Conservation (phyloP, 2,888 invertebrate genomes). For the Torymus texanus region DNA sequence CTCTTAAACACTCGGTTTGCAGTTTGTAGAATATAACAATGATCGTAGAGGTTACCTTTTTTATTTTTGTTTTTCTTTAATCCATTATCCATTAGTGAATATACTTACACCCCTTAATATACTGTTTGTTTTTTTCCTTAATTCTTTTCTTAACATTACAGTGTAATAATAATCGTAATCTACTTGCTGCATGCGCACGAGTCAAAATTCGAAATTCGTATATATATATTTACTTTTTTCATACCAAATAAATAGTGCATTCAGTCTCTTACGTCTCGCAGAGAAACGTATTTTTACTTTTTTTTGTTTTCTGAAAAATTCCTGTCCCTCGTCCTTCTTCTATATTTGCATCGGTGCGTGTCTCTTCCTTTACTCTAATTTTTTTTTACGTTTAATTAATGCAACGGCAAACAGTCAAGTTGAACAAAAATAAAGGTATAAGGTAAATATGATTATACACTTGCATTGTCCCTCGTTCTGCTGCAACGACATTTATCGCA, state of each 20-base stretch:
- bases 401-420: slow-evolving; percentile 40
- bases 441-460: slow-evolving; percentile 24
- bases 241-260: slow-evolving; percentile 42
- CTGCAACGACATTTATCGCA: slow-evolving; percentile 21
- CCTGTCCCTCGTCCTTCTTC: not conserved
- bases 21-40: slow-evolving; percentile 45
- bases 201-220: slow-evolving; percentile 16
- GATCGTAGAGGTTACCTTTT: slow-evolving; percentile 37
- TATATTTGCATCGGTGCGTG: slow-evolving; percentile 17
- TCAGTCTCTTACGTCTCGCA: slow-evolving; percentile 43
- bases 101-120: slow-evolving; percentile 41
- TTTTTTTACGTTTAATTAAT: slow-evolving; percentile 21
- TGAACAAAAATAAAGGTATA: slow-evolving; percentile 45
- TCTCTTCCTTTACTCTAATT: slow-evolving; percentile 21
- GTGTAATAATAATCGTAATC: slow-evolving; percentile 29
- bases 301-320: slow-evolving; percentile 30
- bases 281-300: slow-evolving; percentile 34
- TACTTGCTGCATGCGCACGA: slow-evolving; percentile 15
- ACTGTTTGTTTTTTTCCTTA: not conserved
- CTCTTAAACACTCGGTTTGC: slow-evolving; percentile 27
- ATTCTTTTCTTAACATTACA: slow-evolving; percentile 12
- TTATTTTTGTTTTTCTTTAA: slow-evolving; percentile 16
- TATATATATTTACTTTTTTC: slow-evolving; percentile 17
- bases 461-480: slow-evolving; percentile 30
- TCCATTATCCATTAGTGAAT: slow-evolving; percentile 35